These are phyloP conservation scores for Leucophenga maculata DNA, from an alignment of 2,888 invertebrate genomes.

Conservation along the genomic window DNA sequence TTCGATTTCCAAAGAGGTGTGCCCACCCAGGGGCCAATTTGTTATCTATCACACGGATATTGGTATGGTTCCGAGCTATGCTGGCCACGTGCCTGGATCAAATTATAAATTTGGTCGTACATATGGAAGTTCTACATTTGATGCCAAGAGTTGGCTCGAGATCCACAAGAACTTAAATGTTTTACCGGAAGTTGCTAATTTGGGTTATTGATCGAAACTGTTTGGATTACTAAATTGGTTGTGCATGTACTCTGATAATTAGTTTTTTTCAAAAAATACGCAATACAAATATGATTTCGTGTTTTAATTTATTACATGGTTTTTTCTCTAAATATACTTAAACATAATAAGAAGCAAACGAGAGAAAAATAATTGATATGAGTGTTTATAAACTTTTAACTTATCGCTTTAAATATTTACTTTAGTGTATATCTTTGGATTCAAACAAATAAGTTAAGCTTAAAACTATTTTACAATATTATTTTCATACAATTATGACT, in stretches of 20 bases:
- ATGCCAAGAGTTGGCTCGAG: conserved; percentile 82
- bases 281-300: no score
- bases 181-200: conserved; percentile 54
- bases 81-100: conserved; percentile 84
- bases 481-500: neutral
- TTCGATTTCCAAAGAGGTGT: conserved; percentile 57
- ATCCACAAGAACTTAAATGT: conserved; percentile 55
- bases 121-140: conserved; percentile 81
- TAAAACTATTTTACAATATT: neutral
- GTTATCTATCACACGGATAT: conserved; percentile 83
- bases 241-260: no score
- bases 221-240: neutral
- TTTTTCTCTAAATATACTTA: no score
- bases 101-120: conserved; percentile 83
- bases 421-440: conserved; percentile 12
- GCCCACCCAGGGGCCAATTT: conserved; percentile 64
- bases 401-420: no score
- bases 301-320: no score
- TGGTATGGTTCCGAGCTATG: conserved; percentile 84
- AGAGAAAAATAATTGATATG: no score
- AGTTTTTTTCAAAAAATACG: no score
- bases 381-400: no score
- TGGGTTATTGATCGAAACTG: conserved; percentile 41
- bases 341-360: no score
- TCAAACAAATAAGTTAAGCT: conserved; percentile 11